Evolutionary conservation across 30 jellyfish, hydroid and myxozoan genomes (phyloP).

Genomic region (Nemopilema nomurai): DNA sequence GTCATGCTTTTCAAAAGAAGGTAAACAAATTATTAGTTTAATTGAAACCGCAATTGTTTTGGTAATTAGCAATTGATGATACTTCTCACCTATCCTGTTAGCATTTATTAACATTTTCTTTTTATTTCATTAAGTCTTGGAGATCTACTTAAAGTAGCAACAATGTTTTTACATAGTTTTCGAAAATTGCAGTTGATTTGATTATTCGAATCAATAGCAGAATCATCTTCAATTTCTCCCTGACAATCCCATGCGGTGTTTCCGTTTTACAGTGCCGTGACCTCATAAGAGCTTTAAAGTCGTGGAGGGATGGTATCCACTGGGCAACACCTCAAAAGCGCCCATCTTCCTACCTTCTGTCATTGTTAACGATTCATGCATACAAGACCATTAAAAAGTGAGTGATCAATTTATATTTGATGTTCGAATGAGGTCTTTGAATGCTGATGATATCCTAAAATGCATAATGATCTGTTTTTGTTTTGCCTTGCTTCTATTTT

Average conservation of each 20-base stretch:
- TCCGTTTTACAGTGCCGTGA: conserved; percentile 80
- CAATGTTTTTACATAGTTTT: too few relatives aligned
- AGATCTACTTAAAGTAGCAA: too few relatives aligned
- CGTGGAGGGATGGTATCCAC: conserved; percentile 68
- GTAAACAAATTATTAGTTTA: too few relatives aligned
- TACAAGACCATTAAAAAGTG: conserved; percentile 66
- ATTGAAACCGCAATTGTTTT: too few relatives aligned
- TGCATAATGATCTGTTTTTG: not conserved
- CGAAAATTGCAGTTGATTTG: too few relatives aligned
- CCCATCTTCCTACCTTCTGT: conserved; percentile 78
- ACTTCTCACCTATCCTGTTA: too few relatives aligned
- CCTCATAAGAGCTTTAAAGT: conserved; percentile 72
- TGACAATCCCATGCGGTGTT: not conserved
- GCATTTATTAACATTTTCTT: too few relatives aligned
- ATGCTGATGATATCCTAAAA: not conserved
- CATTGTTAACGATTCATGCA: conserved; percentile 75
- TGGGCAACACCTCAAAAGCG: conserved; percentile 58
- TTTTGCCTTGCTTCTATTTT: not conserved
- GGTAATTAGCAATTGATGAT: too few relatives aligned
- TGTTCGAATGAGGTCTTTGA: too few relatives aligned
- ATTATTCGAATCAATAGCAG: too few relatives aligned
- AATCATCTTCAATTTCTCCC: not conserved
- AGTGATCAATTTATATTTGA: too few relatives aligned
- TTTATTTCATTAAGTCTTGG: too few relatives aligned
- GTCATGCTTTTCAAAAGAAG: not conserved